phyloP scores from a whole-genome alignment of 2,797 vertebrate genomes.

The Muraenolepis orangiensis region DNA sequence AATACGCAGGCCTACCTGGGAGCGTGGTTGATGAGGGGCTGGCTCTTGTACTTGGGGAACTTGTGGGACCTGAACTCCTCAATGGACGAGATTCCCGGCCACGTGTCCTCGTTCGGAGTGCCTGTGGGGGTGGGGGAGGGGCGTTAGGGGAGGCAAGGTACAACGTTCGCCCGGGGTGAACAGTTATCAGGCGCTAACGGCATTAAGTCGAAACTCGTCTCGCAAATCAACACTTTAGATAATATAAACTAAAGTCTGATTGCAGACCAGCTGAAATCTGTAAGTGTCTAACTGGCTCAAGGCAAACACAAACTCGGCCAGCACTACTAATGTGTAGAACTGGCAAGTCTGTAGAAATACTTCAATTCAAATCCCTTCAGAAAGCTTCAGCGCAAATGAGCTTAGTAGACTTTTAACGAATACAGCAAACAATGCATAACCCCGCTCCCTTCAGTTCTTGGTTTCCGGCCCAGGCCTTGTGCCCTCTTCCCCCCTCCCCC shows the following conservation, averaged over 20 bases:
- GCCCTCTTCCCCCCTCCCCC: too few species aligned
- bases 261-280: too few species aligned
- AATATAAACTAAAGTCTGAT: too few species aligned
- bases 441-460: background rate
- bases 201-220: too few species aligned
- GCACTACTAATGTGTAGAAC: background rate
- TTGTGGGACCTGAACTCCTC: slow-evolving; percentile 96
- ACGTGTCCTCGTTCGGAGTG: slow-evolving; percentile 91
- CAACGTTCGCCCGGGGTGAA: slow-evolving; percentile 40
- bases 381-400: too few species aligned
- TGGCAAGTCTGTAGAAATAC: background rate
- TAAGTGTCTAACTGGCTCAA: too few species aligned
- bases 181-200: slow-evolving; percentile 48
- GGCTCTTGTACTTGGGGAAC: slow-evolving; percentile 92
- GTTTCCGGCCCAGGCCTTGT: background rate
- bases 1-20: slow-evolving; percentile 77
- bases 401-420: background rate
- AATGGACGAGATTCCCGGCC: slow-evolving; percentile 89
- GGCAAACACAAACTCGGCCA: too few species aligned
- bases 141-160: background rate
- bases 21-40: slow-evolving; percentile 91
- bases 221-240: too few species aligned
- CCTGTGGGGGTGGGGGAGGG: slow-evolving; percentile 72
- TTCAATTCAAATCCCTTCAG: too few species aligned
- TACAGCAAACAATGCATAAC: background rate